These are phyloP conservation scores for Lobophora halterata DNA, from an alignment of 2,888 invertebrate genomes.

Conservation along the genomic window DNA sequence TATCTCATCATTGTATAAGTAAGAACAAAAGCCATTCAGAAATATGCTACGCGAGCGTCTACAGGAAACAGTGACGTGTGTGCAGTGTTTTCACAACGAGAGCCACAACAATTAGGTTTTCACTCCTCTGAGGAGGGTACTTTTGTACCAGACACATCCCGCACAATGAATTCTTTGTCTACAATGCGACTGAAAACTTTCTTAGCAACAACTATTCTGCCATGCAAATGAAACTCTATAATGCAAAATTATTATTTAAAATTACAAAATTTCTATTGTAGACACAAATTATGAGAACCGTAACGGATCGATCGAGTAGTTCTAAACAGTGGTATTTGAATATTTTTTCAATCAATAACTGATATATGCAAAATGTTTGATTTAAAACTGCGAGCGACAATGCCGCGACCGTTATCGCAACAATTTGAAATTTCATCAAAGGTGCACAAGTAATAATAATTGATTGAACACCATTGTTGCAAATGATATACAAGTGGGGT, in stretches of 20 bases:
- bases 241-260: conserved; percentile 57
- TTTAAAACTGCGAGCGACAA: conserved; percentile 63
- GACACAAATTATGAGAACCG: conserved; percentile 62
- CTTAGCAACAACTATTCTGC: conserved; percentile 31
- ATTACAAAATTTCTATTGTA: conserved; percentile 50
- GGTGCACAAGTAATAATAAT: conserved; percentile 77
- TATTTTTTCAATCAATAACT: conserved; percentile 80
- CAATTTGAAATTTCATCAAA: conserved; percentile 76
- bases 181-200: conserved; percentile 48
- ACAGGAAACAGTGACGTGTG: conserved; percentile 69
- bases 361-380: conserved; percentile 71
- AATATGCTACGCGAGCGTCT: conserved; percentile 56
- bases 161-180: conserved; percentile 55
- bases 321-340: conserved; percentile 70
- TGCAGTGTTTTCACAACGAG: conserved; percentile 64
- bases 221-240: conserved; percentile 47
- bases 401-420: conserved; percentile 73
- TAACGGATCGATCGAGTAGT: conserved; percentile 72
- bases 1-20: conserved; percentile 61
- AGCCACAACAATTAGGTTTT: conserved; percentile 70
- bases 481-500: conserved; percentile 59
- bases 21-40: conserved; percentile 77
- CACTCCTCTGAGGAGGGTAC: conserved; percentile 64
- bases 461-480: conserved; percentile 72
- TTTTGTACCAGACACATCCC: conserved; percentile 55